Percentiles rank a stretch among this genome's conserved stretches.
Evolutionary conservation across 1,140 invertebrate genomes (phyloP).

Genomic region (Coboldia fuscipes): DNA sequence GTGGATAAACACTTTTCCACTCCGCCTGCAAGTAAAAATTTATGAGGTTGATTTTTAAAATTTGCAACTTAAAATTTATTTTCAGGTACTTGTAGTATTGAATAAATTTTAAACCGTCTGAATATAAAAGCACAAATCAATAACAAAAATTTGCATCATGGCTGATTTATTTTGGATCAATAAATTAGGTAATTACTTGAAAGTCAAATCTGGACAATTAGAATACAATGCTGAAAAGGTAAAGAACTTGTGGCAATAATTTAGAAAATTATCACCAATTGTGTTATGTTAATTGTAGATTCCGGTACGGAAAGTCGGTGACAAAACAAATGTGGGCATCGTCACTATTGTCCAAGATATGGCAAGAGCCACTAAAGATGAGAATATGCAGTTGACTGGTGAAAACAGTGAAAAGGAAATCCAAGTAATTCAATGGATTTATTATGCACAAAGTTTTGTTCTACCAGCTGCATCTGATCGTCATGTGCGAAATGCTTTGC

Average conservation of each 20-base stretch:
- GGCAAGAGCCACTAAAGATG: conserved; percentile 20
- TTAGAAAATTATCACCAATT: neutral
- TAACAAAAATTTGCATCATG: too few species aligned
- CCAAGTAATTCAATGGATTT: conserved; percentile 26
- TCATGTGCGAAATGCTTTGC: conserved; percentile 11
- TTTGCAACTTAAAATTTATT: too few species aligned
- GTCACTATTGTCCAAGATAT: conserved; percentile 25
- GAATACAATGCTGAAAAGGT: conserved; percentile 16
- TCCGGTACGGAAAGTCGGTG: conserved; percentile 11
- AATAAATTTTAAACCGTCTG: too few species aligned
- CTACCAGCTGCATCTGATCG: conserved; percentile 24
- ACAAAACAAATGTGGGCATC: conserved; percentile 23
- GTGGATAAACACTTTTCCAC: too few species aligned
- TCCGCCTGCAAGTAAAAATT: too few species aligned
- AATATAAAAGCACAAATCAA: too few species aligned
- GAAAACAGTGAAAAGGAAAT: conserved; percentile 11
- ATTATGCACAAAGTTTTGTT: conserved; percentile 25
- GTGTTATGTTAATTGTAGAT: conserved; percentile 7
- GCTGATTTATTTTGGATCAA: too few species aligned
- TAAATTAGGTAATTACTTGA: conserved; percentile 14
- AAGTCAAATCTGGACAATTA: conserved; percentile 11
- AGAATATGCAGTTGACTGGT: conserved; percentile 13
- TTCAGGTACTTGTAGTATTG: too few species aligned
- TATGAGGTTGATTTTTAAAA: too few species aligned
- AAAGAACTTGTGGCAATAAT: neutral